Base-by-base conservation (phyloP, 2,888 invertebrate genomes). In the Cryptophagus acutangulus region DNA sequence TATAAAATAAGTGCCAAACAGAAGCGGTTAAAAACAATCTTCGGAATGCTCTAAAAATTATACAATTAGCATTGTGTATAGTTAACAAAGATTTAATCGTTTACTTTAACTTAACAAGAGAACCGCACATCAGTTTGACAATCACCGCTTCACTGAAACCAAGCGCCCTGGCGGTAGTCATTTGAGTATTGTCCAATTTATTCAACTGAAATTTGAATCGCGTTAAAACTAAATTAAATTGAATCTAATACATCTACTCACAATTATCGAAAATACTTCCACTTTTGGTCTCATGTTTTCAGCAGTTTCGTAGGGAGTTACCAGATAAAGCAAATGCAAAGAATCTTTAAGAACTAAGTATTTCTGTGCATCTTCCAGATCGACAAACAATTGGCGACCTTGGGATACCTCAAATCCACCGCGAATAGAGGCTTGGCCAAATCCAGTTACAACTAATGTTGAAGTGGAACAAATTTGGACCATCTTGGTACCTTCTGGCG, bases 301-400 rank as follows among this genome's bases (percentile, higher is more conserved):
- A 1, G 74, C 66, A 43, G 80, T 65, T 57, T 86, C 82, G 63
- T 88, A 81, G 9, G 89, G 87, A 13, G 91, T 86, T 39, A 94
- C 84, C 18, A 95, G 72, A 71, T 87, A 94, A 36, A 96, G 71
- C 13, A 97, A 73, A 69, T 97, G 96, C 24, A 93, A 75, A 59
- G 83, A 79, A 51, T 87, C 87, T 54, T 82, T 69, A 33, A 96
- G 73, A 9, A 93, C 87, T 40, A 96, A 71, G 33, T 82, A 79
- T 33, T 76, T 73, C 49, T 87, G 81, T 0, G 90, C 91, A 37
- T 67, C 65, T 45, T 76, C 72, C 43, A 95, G 70, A 63, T 94
- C 93, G 4, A 73, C 70, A 53, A 87, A 80, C n/a, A 96, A 71
- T 48, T 74, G 73, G 51, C 79, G 75, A 1, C 90, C 86, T 34